Conservation (phyloP, 2,113 vertebrate species). For the Pteruthius melanotis region DNA sequence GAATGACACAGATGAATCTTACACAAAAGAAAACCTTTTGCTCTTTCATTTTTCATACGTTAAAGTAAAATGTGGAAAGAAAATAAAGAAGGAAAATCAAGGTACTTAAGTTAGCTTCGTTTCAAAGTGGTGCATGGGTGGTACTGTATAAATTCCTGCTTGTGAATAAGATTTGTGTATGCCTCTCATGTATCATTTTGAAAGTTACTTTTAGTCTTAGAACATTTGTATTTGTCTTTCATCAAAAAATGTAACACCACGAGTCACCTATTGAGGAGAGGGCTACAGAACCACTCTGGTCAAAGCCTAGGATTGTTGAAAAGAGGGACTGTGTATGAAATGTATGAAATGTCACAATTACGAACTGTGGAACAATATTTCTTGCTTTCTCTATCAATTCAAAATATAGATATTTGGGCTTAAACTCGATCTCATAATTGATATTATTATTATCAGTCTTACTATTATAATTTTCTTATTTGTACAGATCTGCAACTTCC, state of each 20-base stretch:
- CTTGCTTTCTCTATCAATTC: background rate
- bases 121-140: background rate
- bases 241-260: background rate
- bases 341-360: background rate
- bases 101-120: background rate
- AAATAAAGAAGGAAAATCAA: conserved; percentile 27
- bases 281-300: background rate
- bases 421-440: background rate
- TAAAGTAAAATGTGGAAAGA: conserved; percentile 27
- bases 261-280: background rate
- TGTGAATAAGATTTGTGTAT: conserved; percentile 4
- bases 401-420: background rate
- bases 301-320: background rate
- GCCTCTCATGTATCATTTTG: background rate
- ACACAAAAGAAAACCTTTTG: background rate
- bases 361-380: background rate
- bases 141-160: background rate
- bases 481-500: background rate
- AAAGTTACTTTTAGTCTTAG: background rate
- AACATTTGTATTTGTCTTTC: background rate
- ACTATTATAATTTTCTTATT: background rate
- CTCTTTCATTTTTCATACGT: conserved; percentile 10
- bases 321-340: background rate
- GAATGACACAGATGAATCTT: conserved; percentile 6
- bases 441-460: background rate